These are phyloP conservation scores for Mamestra brassicae DNA, from an alignment of 2,888 invertebrate species.

Conservation along the genomic window DNA sequence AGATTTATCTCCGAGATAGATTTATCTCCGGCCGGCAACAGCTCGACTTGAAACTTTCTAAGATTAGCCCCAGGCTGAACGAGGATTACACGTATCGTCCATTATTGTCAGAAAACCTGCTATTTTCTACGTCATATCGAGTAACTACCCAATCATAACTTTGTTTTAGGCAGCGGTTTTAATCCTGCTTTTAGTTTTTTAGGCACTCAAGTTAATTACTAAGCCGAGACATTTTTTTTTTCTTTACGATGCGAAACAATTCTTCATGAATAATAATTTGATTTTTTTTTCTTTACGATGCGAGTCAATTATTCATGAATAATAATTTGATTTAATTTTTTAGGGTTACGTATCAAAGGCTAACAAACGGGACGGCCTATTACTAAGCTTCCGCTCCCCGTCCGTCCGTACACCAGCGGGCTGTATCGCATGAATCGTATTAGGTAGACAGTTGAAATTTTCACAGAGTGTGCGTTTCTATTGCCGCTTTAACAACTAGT, in stretches of 20 bases:
- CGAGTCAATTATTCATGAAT: neutral
- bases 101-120: constrained; percentile 23
- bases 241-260: neutral
- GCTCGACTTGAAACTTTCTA: constrained; percentile 27
- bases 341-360: no score
- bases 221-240: no score
- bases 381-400: no score
- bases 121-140: neutral
- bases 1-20: constrained; percentile 25
- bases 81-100: constrained; percentile 38
- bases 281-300: no score
- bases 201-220: neutral
- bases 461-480: no score
- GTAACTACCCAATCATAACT: neutral
- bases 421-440: no score
- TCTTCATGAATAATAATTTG: constrained; percentile 5
- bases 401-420: no score
- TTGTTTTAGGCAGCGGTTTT: neutral
- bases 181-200: neutral
- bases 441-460: no score
- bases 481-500: no score
- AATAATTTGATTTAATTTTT: neutral
- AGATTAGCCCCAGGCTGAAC: constrained; percentile 22
- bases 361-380: no score
- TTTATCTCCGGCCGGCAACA: constrained; percentile 20